Base-by-base conservation (phyloP, 2,888 invertebrate genomes). In the Agriotes lineatus region DNA sequence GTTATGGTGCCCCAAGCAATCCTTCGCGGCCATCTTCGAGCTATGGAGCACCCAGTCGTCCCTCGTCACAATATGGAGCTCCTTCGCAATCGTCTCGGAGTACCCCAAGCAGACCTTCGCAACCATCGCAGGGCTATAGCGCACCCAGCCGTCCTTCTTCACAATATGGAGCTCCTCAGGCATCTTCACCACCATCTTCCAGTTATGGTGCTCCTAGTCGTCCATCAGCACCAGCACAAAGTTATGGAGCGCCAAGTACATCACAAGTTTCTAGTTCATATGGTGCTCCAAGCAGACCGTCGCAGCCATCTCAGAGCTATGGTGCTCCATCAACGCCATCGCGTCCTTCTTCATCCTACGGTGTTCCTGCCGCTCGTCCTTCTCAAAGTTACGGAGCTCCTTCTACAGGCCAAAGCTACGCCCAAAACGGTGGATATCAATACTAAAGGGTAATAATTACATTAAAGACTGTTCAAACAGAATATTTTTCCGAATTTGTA, bases 1-100 rank as follows among this genome's bases (percentile, higher is more conserved):
- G 72, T 10, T 82, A 82, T 33, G 84, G 83, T 16, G 81, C 77
- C 10, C 80, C 81, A 30, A 64, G 74, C 65, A 69, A 76, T 16
- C 81, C 83, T 5, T 84, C 83, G 1, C 65, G 48, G 56, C 20
- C 10, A 14, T 33, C 14, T 22, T 80, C 81, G 35, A 61, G 61
- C 25, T 45, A 18, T 50, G 50, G 50, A 16, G 19, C 14, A 14
- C 54, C 44, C 19, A 73, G 80, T 14, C 54, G 67, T 37, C 19
- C 20, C 37, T 30, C 35, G 19, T 19, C 19, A 10, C 44, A 45
- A 19, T 42, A 25, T 44, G 44, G 19, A 33, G 57, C 58, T 14
- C 25, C 37, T 35, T 74, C 78, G 6, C 80, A n/a, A 9, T 30
- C 18, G 6, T 12, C 18, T 1, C 6, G 30, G 6, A 71, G 67